Evolutionary conservation across 2,888 invertebrate species (phyloP), one percentile per base, ranked within the genome.

Genomic region (Amitus sp.): DNA sequence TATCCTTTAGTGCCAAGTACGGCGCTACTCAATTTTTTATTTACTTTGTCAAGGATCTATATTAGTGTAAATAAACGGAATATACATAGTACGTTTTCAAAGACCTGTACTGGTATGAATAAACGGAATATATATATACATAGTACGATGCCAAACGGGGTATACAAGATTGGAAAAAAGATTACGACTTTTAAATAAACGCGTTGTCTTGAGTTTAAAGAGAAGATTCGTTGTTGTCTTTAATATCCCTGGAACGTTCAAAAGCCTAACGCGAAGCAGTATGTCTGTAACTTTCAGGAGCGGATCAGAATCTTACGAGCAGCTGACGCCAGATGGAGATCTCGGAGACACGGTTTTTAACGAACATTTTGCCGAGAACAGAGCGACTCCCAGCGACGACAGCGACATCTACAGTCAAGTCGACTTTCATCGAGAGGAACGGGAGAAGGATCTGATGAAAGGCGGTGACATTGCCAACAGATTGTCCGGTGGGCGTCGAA

Each of bases 381-480:
- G 81, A 51, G 82, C 82, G 1, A 82, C 80, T 0, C 87, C 87
- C 15, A 89, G 89, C 78, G 89, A 89, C 78, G 89, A 90, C 73
- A 89, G 88, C 73, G 89, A 89, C 77, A 88, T 88, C 76, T 88
- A 87, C 77, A 85, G 85, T 51, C 87, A 87, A 77, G 86, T 88
- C 69, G 88, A 87, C 70, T 86, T 87, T 80, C 86, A 87, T 80
- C 87, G 88, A 71, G 86, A 86, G 71, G 87, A 87, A 66, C 83
- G 80, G 9, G 82, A 82, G 47, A 69, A 75, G 23, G 78, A 78
- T 18, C 51, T 75, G 51, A 65, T 78, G 17, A 80, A 79, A 62
- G 66, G 74, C 3, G 76, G 78, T 2, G 81, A 82, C 46, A 73
- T 80, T 20, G 70, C 80, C 1, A 81, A 75, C 59, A 79, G 81